Conservation (phyloP, 2,888 invertebrate species). For the Tineola bisselliella region DNA sequence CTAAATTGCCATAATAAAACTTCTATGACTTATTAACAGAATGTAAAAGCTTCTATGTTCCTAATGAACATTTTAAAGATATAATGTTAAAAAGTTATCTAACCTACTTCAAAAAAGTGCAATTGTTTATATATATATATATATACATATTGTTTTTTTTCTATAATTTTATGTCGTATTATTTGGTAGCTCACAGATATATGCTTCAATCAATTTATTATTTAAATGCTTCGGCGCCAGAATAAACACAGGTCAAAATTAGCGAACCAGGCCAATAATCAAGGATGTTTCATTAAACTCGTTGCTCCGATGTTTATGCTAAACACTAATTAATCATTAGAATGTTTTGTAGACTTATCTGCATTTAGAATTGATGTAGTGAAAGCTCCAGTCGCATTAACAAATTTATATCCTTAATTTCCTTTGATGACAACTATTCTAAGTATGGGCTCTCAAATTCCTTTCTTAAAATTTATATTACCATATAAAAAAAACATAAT, state of each 20-base stretch:
- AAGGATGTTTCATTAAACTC: conserved; percentile 3
- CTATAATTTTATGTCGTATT: no score
- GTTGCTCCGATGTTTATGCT: conserved; percentile 17
- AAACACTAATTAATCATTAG: conserved; percentile 23
- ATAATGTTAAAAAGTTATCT: no score
- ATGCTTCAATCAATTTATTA: background rate
- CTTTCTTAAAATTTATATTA: background rate
- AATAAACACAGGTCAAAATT: background rate
- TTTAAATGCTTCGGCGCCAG: background rate
- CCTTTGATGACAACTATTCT: background rate
- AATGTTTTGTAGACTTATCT: conserved; percentile 1
- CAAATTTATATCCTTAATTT: conserved; percentile 2
- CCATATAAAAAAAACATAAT: background rate
- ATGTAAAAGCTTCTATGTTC: no score
- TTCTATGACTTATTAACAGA: background rate
- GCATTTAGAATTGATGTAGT: conserved; percentile 14
- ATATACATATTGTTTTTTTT: no score
- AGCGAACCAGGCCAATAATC: conserved; percentile 2
- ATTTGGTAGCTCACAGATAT: background rate
- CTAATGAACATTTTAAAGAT: no score
- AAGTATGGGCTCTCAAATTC: background rate
- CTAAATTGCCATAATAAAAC: background rate
- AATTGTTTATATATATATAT: no score
- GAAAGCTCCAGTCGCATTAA: conserved; percentile 17
- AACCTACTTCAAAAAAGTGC: no score